These are phyloP conservation scores for Tachystola acroxantha DNA, from an alignment of 2,888 invertebrate genomes.

Conservation along the genomic window DNA sequence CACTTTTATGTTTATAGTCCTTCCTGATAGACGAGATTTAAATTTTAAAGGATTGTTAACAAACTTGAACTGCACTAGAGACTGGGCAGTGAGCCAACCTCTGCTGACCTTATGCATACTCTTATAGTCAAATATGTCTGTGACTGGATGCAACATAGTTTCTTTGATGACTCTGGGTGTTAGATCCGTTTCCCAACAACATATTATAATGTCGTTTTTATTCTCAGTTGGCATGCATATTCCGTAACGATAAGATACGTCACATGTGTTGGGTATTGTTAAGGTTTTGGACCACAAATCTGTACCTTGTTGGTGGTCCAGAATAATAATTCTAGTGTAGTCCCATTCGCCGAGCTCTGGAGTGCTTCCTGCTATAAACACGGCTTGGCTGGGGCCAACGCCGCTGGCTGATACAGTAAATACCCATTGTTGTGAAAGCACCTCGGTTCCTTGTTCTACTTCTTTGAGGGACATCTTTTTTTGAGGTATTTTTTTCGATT, in stretches of 20 bases:
- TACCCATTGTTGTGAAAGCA: slow-evolving; percentile 49
- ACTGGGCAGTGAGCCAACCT: slow-evolving; percentile 92
- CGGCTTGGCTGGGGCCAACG: slow-evolving; percentile 78
- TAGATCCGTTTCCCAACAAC: slow-evolving; percentile 90
- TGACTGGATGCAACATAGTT: slow-evolving; percentile 56
- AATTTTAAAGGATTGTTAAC: slow-evolving; percentile 88
- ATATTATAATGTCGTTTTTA: slow-evolving; percentile 78
- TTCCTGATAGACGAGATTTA: slow-evolving; percentile 83
- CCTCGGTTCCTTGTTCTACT: slow-evolving; percentile 30
- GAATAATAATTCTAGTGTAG: slow-evolving; percentile 74
- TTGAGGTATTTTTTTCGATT: slow-evolving; percentile 34
- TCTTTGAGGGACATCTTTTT: slow-evolving; percentile 44
- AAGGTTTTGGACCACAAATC: slow-evolving; percentile 82
- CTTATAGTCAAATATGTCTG: slow-evolving; percentile 81
- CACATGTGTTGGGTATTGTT: slow-evolving; percentile 81
- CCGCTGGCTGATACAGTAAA: slow-evolving; percentile 72
- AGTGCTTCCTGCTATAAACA: slow-evolving; percentile 85
- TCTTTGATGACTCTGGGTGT: slow-evolving; percentile 80
- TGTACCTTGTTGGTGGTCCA: slow-evolving; percentile 63
- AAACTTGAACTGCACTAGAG: slow-evolving; percentile 90
- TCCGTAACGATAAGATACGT: slow-evolving; percentile 86
- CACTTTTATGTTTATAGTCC: slow-evolving; percentile 84
- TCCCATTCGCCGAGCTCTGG: slow-evolving; percentile 85
- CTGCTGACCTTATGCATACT: slow-evolving; percentile 80
- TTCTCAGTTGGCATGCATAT: slow-evolving; percentile 83